Base-by-base conservation (phyloP, 2,113 vertebrate species). In the Charadrius vociferus region DNA sequence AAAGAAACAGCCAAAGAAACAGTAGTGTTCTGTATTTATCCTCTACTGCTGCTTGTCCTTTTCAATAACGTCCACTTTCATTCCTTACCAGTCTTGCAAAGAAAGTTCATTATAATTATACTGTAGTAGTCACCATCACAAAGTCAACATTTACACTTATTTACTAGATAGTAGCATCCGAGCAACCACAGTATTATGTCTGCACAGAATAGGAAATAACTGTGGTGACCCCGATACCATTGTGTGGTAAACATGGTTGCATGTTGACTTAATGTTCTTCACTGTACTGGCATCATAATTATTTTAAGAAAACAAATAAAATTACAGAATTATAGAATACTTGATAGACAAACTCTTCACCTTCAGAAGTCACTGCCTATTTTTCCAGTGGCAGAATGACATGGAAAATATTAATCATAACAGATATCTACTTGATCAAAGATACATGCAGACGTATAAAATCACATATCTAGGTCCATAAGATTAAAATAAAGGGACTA, bases 221-320 rank as follows among this genome's bases (percentile, higher is more conserved):
- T 85, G 93, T 94, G 95, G 89, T 77, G 62, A 90, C 41, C 61
- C 62, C 58, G 84, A 94, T 85, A 95, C 53, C 58, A 55, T 8
- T 37, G 53, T 70, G 91, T 90, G 95, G 81, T 86, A 80, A 91
- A 72, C 87, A 91, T 87, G 91, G 84, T 77, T 87, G 73, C 45
- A 10, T 39, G 50, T 41, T 87, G 84, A 73, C 53, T 79, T 92
- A 22, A 90, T 62, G 20, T 43, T 91, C 81, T 89, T 81, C 66
- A 66, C 30, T 62, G 18, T 58, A 30, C 53, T 80, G 62, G 30
- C n/a, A 85, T 37, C 41, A 58, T 12, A 73, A 86, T 37, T 93
- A 56, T 80, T 84, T 91, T 83, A 88, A 80, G 49, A 77, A 87
- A 86, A 86, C 8, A 66, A 87, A 71, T 67, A 77, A 62, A 83